A percentile compares a stretch with the other conserved stretches of the same genome.
These are phyloP conservation scores for Dione vanillae DNA, from an alignment of 2,888 invertebrate genomes.

Conservation along the genomic window DNA sequence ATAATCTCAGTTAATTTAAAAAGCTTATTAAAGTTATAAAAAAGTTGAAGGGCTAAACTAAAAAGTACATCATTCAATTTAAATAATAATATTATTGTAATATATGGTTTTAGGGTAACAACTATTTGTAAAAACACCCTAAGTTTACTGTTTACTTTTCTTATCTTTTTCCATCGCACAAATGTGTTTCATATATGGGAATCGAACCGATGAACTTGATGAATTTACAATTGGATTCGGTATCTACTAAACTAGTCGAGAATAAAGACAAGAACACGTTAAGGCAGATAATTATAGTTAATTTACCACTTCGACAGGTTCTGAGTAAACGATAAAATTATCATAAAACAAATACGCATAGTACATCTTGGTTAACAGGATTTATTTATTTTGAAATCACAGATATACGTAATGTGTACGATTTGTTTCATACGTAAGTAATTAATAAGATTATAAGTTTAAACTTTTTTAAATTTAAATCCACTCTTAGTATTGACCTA, in stretches of 20 bases:
- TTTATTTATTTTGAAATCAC: conserved; percentile 5
- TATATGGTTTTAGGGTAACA: not conserved
- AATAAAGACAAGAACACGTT: not conserved
- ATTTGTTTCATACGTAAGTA: conserved; percentile 2
- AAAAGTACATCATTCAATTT: not conserved
- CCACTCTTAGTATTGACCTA: not conserved
- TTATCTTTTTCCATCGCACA: not conserved
- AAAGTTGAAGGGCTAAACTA: not conserved
- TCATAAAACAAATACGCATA: not conserved
- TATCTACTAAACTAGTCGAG: not conserved
- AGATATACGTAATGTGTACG: not conserved
- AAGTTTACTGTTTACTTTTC: not conserved
- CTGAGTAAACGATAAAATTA: conserved; percentile 2
- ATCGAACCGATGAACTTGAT: not conserved
- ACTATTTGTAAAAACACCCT: not conserved
- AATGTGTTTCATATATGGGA: not conserved
- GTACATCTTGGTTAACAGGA: not conserved
- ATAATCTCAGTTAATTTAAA: not conserved
- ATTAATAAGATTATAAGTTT: not conserved
- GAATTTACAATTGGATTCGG: no score
- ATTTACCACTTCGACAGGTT: conserved; percentile 8
- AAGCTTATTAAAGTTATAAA: not conserved
- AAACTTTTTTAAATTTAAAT: not conserved
- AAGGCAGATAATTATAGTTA: not conserved
- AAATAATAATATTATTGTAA: not conserved